Percentiles rank a stretch among this genome's conserved stretches.
Conservation (phyloP, 2,797 vertebrate species). For the Myotis vivesi region DNA sequence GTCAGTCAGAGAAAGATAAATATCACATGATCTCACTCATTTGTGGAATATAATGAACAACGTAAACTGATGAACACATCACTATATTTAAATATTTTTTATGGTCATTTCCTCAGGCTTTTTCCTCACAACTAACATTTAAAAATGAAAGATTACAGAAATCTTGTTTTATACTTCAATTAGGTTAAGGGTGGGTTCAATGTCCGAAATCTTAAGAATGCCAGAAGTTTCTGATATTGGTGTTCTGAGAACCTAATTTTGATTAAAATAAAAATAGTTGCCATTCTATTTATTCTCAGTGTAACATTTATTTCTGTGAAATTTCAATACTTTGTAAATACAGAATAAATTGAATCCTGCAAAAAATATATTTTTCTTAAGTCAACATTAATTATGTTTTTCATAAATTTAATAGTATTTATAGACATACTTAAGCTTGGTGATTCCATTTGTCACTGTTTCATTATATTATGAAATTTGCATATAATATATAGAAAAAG, state of each 20-base stretch:
- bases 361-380: not conserved
- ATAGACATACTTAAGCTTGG: not conserved
- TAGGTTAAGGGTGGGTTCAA: fast-evolving
- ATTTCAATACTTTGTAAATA: not conserved
- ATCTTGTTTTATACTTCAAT: not conserved
- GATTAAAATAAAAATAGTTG: not conserved
- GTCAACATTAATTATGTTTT: not conserved
- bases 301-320: not conserved
- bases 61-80: too few species aligned
- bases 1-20: too few species aligned
- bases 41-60: too few species aligned
- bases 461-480: not conserved
- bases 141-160: not conserved
- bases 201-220: not conserved
- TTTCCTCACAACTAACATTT: not conserved
- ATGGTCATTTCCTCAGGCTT: not conserved
- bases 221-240: not conserved
- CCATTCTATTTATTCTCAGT: not conserved
- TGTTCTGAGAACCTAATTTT: not conserved
- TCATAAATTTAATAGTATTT: not conserved
- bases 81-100: not conserved
- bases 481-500: not conserved
- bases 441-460: not conserved
- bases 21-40: too few species aligned
- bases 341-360: not conserved